Evolutionary conservation across 2,113 vertebrate genomes (phyloP).

Genomic region (Oriolus oriolus): DNA sequence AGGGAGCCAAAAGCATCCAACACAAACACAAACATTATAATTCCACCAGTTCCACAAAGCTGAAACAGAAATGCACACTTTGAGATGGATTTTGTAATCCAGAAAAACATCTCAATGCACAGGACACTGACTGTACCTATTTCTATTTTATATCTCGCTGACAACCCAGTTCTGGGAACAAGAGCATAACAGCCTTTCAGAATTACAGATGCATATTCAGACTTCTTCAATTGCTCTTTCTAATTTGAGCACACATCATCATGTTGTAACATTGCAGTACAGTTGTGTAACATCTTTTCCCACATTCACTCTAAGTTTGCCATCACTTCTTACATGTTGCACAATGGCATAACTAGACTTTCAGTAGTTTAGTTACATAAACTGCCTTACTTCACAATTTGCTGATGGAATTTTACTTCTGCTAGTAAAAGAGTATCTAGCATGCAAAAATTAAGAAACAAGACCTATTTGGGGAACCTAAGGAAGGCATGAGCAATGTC

Average conservation of each 20-base stretch:
- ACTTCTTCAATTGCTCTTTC: conserved; percentile 7
- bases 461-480: neutral
- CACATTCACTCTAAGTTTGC: neutral
- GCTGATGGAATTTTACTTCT: neutral
- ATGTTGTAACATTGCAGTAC: neutral
- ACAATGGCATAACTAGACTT: neutral
- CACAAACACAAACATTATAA: neutral
- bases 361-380: neutral
- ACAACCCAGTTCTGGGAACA: neutral
- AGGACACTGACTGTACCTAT: neutral
- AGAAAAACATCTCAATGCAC: neutral
- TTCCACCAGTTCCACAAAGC: neutral
- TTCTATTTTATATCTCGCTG: neutral
- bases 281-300: conserved; percentile 14
- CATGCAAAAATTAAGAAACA: neutral
- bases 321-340: neutral
- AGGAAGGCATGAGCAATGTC: neutral
- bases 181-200: neutral
- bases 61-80: neutral
- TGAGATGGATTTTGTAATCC: neutral
- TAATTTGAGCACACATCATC: neutral
- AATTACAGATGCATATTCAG: neutral
- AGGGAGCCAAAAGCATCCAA: neutral
- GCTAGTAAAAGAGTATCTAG: neutral
- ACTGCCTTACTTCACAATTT: neutral